Conservation (phyloP, 92 coral and sea anemone species). For the Phenganax subtilis region DNA sequence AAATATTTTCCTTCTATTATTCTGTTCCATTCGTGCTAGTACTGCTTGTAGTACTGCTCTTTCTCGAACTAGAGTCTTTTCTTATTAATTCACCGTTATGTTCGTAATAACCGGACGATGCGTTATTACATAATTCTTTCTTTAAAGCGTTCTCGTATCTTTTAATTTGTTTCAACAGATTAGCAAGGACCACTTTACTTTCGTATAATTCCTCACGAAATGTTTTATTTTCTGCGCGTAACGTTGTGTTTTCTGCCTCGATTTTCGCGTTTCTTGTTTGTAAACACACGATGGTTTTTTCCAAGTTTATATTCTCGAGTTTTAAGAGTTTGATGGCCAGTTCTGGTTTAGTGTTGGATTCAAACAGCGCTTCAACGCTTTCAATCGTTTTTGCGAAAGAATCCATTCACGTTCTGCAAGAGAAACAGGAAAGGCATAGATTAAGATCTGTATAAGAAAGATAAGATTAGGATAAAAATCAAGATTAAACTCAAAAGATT, state of each 20-base stretch:
- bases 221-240: conserved; percentile 20
- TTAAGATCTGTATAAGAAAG: no score
- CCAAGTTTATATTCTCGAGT: conserved; percentile 35
- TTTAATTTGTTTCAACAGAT: conserved; percentile 31
- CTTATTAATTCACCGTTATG: conserved; percentile 26
- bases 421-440: no score
- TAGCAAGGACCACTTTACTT: conserved; percentile 29
- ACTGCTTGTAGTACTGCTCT: conserved; percentile 3
- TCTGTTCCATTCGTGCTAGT: not conserved
- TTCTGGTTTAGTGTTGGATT: conserved; percentile 29
- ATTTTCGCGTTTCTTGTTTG: conserved; percentile 20
- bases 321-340: conserved; percentile 32
- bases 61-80: not conserved
- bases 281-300: conserved; percentile 34
- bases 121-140: conserved; percentile 27
- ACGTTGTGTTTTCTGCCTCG: conserved; percentile 21
- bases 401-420: conserved; percentile 5
- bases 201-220: conserved; percentile 17
- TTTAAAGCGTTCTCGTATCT: conserved; percentile 36
- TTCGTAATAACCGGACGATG: conserved; percentile 32
- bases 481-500: no score
- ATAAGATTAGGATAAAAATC: no score
- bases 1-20: not conserved
- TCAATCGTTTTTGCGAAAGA: conserved; percentile 24
- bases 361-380: conserved; percentile 23